phyloP scores from a whole-genome alignment of 2,113 vertebrate species.

The Gobiocypris rarus region DNA sequence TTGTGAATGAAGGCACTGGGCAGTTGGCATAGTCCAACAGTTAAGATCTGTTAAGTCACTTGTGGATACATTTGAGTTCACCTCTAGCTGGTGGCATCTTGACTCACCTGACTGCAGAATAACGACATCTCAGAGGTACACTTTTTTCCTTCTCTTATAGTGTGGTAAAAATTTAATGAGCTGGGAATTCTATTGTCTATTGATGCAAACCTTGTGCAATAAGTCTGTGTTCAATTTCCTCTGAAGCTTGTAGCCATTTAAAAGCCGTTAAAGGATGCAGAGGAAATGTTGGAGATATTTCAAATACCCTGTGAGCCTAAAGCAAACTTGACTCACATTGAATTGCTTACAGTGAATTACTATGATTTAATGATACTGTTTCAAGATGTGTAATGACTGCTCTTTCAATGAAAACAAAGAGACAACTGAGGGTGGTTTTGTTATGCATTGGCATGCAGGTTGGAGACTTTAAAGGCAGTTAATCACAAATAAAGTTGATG shows the following conservation, averaged over 20 bases:
- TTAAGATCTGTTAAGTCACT: constrained; percentile 6
- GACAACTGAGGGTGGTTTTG: background rate
- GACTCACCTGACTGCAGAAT: background rate
- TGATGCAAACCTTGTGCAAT: background rate
- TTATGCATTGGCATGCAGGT: constrained; percentile 19
- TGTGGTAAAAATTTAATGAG: background rate
- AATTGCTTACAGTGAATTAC: background rate
- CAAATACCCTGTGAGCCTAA: background rate
- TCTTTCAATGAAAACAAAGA: background rate
- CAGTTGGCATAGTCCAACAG: constrained; percentile 1
- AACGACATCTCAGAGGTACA: constrained; percentile 35
- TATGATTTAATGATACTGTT: background rate
- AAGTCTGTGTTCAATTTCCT: background rate
- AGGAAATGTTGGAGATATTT: background rate
- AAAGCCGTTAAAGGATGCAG: background rate
- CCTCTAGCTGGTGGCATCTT: constrained; percentile 9
- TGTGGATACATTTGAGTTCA: constrained; percentile 49
- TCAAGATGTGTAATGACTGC: background rate
- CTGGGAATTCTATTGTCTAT: background rate
- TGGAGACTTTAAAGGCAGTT: background rate
- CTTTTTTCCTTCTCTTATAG: background rate
- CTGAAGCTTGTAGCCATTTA: background rate
- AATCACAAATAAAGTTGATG: constrained; percentile 10
- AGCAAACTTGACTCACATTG: background rate
- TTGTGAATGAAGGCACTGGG: constrained; percentile 40